Base-by-base conservation (phyloP, 2,888 invertebrate genomes). In the Brachynemurus nebulosus region DNA sequence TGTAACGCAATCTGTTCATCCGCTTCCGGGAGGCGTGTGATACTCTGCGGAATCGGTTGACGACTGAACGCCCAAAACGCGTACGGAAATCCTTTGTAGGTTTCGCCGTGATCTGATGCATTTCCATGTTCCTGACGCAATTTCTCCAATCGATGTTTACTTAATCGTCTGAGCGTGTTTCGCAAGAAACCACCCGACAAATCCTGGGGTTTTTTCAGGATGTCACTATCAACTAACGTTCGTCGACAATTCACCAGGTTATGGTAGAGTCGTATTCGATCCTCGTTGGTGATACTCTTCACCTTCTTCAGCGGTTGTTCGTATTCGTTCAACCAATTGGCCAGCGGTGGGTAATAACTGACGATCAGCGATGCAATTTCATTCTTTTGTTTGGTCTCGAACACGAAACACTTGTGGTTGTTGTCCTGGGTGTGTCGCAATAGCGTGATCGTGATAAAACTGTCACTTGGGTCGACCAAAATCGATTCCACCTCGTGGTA, bases 341-440 rank as follows among this genome's bases (percentile, higher is more conserved):
- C 89, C 40, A 92, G 70, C 7, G 78, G 71, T 0, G 92, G 90
- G 55, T 83, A 90, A 62, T 95, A 95, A 30, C 90, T 88, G 6
- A 91, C 88, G 58, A 93, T 90, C 37, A 93, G 67, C 56, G 88
- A 86, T 1, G 91, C 93, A 39, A 95, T 89, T 66, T 93, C 93
- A 55, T 83, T 80, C 63, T 92, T 91, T 56, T 89, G 86, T 1
- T 76, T 65, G 0, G 91, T 91, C 63, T 93, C 93, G 56, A 95
- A 86, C 14, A 93, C 92, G 62, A 91, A 92, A 65, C 91, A 92
- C 56, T 88, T 86, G 59, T 82, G 81, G 53, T 68, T 70, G 19
- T 64, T 79, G 62, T 64, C 84, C 37, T 78, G 77, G 51, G 72
- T 67, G 51, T 71, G 69, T 47, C 88, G 76, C 51, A 86, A 78